Percentiles rank a stretch among this genome's conserved stretches.
Evolutionary conservation across 2,113 vertebrate genomes (phyloP).

Genomic region (Gila orcuttii): DNA sequence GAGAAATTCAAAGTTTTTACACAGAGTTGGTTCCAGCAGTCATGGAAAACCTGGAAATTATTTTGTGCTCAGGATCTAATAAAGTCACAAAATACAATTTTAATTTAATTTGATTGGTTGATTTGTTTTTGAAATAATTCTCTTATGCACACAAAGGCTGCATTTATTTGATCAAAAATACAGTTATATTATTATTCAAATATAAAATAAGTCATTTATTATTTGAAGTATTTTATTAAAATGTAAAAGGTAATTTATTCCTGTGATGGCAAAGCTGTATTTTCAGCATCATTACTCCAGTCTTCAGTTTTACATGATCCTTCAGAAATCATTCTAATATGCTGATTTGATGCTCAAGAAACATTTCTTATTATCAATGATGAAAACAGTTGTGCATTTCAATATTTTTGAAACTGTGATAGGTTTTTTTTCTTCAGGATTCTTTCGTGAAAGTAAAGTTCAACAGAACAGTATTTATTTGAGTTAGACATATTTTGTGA

Average conservation of each 20-base stretch:
- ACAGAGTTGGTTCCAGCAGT: background rate
- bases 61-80: background rate
- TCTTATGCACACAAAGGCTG: background rate
- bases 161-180: background rate
- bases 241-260: too few relatives aligned
- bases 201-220: background rate
- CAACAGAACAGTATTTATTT: background rate
- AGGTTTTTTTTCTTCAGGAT: background rate
- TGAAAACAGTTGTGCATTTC: background rate
- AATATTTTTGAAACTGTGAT: background rate
- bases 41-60: background rate
- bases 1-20: background rate
- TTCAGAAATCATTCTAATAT: background rate
- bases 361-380: background rate
- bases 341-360: background rate
- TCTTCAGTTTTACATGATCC: background rate
- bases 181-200: background rate
- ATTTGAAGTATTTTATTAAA: background rate
- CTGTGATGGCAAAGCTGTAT: too few relatives aligned
- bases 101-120: background rate
- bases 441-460: background rate
- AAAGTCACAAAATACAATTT: background rate
- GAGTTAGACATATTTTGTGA: background rate
- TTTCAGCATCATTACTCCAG: background rate
- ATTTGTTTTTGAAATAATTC: background rate